Conservation (phyloP, 2,113 vertebrate genomes). For the Perca fluviatilis region DNA sequence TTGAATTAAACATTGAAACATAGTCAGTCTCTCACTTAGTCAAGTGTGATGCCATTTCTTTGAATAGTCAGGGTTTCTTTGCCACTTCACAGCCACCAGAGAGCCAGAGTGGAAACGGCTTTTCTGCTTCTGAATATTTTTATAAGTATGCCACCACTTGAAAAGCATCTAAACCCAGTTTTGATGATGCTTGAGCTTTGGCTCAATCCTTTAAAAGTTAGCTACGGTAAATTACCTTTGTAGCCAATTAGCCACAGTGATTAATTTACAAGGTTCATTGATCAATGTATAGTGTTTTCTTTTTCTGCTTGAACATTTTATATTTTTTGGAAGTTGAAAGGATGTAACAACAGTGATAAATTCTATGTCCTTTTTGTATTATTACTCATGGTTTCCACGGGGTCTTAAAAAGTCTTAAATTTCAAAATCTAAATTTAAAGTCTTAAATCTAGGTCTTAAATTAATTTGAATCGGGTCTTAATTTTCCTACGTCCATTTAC, state of each 20-base stretch:
- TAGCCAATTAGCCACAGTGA: conserved; percentile 40
- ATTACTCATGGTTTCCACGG: too few species aligned
- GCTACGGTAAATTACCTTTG: conserved; percentile 38
- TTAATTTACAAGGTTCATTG: conserved; percentile 10
- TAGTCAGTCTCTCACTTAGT: conserved; percentile 61
- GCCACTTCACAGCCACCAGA: conserved; percentile 51
- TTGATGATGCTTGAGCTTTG: conserved; percentile 39
- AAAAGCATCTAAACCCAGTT: conserved; percentile 45
- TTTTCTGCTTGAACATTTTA: conserved; percentile 17
- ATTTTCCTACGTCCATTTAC: too few species aligned
- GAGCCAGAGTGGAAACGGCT: conserved; percentile 46
- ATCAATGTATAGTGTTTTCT: background rate
- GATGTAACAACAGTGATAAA: background rate
- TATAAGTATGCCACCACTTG: conserved; percentile 30
- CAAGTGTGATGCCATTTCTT: conserved; percentile 50
- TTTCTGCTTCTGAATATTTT: conserved; percentile 50
- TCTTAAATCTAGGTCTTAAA: too few species aligned
- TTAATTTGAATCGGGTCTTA: too few species aligned
- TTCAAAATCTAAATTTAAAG: too few species aligned
- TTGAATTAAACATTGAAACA: conserved; percentile 66
- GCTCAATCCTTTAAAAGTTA: conserved; percentile 39
- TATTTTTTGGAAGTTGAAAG: background rate
- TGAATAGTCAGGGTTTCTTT: conserved; percentile 50
- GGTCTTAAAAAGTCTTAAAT: too few species aligned
- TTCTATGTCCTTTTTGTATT: background rate